Evolutionary conservation across 2,888 invertebrate species (phyloP).

Genomic region (Octonoba sinensis): DNA sequence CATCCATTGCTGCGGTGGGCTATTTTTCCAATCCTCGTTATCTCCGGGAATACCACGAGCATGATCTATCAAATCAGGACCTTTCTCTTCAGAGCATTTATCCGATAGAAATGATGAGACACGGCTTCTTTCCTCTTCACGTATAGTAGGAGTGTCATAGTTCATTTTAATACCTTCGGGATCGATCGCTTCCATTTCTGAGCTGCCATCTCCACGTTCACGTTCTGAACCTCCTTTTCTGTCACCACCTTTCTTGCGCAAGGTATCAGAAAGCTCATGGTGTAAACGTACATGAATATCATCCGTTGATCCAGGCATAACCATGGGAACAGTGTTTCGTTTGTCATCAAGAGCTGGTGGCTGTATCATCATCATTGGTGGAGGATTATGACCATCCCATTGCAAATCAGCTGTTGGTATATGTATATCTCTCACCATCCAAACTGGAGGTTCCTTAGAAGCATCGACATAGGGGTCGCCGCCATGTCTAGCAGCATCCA

Average conservation of each 20-base stretch:
- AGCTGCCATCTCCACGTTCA: slow-evolving; percentile 64
- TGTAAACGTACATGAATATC: slow-evolving; percentile 62
- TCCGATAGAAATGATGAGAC: slow-evolving; percentile 54
- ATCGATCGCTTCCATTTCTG: slow-evolving; percentile 58
- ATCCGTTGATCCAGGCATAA: slow-evolving; percentile 43
- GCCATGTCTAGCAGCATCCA: neutral
- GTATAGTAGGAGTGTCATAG: slow-evolving; percentile 28
- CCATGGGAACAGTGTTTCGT: slow-evolving; percentile 31
- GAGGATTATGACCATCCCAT: slow-evolving; percentile 52
- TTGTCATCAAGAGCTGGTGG: slow-evolving; percentile 41
- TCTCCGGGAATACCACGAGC: slow-evolving; percentile 56
- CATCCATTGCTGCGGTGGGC: slow-evolving; percentile 50
- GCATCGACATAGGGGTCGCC: neutral
- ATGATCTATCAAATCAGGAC: slow-evolving; percentile 61
- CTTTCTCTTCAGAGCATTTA: slow-evolving; percentile 55
- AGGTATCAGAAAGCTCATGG: slow-evolving; percentile 60
- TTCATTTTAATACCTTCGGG: slow-evolving; percentile 49
- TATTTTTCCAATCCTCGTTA: slow-evolving; percentile 60
- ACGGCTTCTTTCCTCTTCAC: slow-evolving; percentile 51
- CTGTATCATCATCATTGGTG: slow-evolving; percentile 35
- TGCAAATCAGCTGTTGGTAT: slow-evolving; percentile 43
- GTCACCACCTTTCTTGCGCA: slow-evolving; percentile 33
- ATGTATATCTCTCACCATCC: slow-evolving; percentile 60
- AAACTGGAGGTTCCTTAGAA: slow-evolving; percentile 46
- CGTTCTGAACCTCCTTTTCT: slow-evolving; percentile 36